Conservation (phyloP, 2,113 vertebrate genomes). For the Chlamydotis undulata region DNA sequence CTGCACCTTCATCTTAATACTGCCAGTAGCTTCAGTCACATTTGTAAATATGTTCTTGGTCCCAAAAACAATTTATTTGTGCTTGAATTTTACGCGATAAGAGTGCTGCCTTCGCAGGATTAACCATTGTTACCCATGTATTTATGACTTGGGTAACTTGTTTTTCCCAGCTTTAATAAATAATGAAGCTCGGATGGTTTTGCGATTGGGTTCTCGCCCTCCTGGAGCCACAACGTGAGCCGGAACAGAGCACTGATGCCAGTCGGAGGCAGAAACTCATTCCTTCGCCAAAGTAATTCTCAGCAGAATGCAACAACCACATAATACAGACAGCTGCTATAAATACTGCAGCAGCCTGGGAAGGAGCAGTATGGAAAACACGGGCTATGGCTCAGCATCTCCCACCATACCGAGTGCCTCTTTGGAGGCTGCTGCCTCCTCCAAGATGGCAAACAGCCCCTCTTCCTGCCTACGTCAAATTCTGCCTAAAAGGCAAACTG, state of each 20-base stretch:
- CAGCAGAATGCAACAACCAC: neutral
- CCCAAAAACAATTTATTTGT: slow-evolving; percentile 49
- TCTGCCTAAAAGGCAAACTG: neutral
- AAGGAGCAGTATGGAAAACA: neutral
- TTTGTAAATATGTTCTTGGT: slow-evolving; percentile 53
- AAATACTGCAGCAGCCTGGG: neutral
- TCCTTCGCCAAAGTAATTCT: neutral
- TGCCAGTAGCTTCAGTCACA: neutral
- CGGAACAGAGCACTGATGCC: neutral
- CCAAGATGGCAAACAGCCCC: neutral
- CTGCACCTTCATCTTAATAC: slow-evolving; percentile 15
- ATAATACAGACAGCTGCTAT: neutral
- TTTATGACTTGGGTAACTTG: slow-evolving; percentile 7
- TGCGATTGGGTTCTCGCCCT: neutral
- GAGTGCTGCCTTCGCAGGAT: neutral
- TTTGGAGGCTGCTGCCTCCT: neutral
- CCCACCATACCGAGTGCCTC: neutral
- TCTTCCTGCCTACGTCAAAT: neutral
- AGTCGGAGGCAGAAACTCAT: neutral
- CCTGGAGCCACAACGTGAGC: neutral
- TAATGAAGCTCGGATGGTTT: slow-evolving; percentile 7
- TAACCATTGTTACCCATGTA: neutral
- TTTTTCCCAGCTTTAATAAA: slow-evolving; percentile 56
- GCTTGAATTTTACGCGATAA: slow-evolving; percentile 23
- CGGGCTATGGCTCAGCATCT: neutral